Evolutionary conservation across 2,888 invertebrate genomes (phyloP).

Genomic region (Lacanobia oleracea): DNA sequence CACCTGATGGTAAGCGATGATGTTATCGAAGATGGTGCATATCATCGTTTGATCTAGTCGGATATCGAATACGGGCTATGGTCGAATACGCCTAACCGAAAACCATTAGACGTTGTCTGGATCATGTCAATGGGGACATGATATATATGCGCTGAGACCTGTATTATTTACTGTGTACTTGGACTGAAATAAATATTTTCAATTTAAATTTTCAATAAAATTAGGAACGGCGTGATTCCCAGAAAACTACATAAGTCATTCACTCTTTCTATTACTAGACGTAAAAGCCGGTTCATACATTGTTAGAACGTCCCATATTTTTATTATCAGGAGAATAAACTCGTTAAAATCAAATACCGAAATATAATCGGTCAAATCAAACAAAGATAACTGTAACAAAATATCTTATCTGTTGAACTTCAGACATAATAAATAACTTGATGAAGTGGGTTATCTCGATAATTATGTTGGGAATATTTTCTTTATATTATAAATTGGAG

Average conservation of each 20-base stretch:
- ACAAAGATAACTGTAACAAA: conserved; percentile 33
- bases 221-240: not conserved
- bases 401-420: conserved; percentile 46
- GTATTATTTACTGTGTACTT: too few species aligned
- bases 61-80: too few species aligned
- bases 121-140: not conserved
- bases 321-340: conserved; percentile 10
- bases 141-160: too few species aligned
- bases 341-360: conserved; percentile 26
- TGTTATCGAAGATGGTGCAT: too few species aligned
- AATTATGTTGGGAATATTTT: not conserved
- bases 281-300: not conserved
- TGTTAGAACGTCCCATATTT: not conserved
- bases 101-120: too few species aligned
- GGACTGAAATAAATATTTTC: too few species aligned
- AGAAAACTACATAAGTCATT: not conserved
- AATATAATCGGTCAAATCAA: conserved; percentile 37
- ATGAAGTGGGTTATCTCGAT: conserved; percentile 51
- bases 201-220: too few species aligned
- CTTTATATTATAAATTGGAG: too few species aligned
- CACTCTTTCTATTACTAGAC: not conserved
- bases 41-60: too few species aligned
- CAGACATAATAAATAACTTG: conserved; percentile 41
- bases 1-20: too few species aligned
- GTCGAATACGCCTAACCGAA: too few species aligned